Percentiles rank a stretch among this genome's conserved stretches.
Evolutionary conservation across 1,140 invertebrate genomes (phyloP).

Genomic region (Cyrtorhinus lividipennis): DNA sequence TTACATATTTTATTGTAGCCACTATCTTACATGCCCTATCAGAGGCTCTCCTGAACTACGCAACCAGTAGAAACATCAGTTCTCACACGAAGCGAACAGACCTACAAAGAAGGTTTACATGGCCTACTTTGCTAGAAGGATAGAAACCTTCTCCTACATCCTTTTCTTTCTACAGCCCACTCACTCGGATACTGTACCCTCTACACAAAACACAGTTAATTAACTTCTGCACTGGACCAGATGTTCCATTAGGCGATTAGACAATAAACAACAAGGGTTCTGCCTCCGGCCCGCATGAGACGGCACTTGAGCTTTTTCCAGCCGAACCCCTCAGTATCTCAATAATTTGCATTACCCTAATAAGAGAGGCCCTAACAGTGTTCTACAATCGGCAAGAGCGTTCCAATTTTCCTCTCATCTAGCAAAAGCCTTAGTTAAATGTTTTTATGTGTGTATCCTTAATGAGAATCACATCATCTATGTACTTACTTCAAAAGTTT

Average conservation of each 20-base stretch:
- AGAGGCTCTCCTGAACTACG: no score
- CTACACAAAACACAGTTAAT: no score
- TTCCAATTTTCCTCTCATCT: no score
- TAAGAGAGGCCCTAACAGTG: not conserved
- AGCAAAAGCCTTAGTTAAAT: no score
- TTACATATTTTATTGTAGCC: no score
- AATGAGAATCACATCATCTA: not conserved
- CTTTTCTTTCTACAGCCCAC: no score
- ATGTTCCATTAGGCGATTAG: conserved; percentile 1
- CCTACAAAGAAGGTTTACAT: not conserved
- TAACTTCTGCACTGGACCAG: not conserved
- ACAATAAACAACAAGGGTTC: not conserved
- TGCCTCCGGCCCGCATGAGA: not conserved
- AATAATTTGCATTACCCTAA: not conserved
- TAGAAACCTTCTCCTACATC: no score
- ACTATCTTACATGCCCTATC: no score
- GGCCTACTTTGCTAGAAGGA: not conserved
- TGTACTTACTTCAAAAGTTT: not conserved
- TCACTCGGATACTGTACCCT: not conserved
- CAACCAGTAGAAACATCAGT: no score
- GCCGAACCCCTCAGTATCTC: not conserved
- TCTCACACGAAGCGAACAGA: not conserved
- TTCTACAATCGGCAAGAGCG: not conserved
- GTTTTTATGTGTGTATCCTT: no score
- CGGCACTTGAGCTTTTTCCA: not conserved